Evolutionary conservation across 1,140 invertebrate species (phyloP).

Genomic region (Doryteuthis pealeii): DNA sequence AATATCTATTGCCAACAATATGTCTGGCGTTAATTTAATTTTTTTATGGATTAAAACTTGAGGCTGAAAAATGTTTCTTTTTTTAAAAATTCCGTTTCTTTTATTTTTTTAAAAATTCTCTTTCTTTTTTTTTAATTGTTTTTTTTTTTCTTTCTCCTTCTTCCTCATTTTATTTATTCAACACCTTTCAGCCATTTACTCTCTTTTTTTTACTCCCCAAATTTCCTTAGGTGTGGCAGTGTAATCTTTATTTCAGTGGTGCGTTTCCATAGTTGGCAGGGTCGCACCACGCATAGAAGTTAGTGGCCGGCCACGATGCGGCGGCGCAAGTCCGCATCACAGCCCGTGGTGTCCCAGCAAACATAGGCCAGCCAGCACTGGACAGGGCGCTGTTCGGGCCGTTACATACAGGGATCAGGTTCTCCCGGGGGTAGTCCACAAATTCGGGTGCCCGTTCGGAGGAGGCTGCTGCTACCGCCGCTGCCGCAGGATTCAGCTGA

Average conservation of each 20-base stretch:
- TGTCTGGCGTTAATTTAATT: no score
- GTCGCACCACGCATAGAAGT: neutral
- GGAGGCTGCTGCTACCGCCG: neutral
- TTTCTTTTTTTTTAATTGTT: no score
- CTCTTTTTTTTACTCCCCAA: no score
- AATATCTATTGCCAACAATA: no score
- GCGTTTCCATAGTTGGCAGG: slow-evolving; percentile 1
- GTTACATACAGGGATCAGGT: slow-evolving; percentile 7
- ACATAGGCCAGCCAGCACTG: neutral
- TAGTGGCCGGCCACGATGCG: neutral
- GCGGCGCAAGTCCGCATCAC: neutral
- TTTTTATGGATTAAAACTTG: no score
- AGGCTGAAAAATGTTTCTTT: no score
- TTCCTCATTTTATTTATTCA: no score
- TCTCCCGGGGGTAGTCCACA: neutral
- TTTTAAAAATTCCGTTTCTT: no score
- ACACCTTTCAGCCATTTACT: no score
- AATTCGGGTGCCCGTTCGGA: neutral
- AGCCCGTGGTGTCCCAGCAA: neutral
- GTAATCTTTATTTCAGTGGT: neutral
- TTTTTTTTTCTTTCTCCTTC: no score
- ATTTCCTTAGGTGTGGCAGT: no score
- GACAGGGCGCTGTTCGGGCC: neutral
- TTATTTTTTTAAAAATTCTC: no score
- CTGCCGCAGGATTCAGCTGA: neutral